Percentiles rank a stretch among this genome's conserved stretches.
phyloP scores from a whole-genome alignment of 2,797 vertebrate species.

The Orientallactaga sibirica region DNA sequence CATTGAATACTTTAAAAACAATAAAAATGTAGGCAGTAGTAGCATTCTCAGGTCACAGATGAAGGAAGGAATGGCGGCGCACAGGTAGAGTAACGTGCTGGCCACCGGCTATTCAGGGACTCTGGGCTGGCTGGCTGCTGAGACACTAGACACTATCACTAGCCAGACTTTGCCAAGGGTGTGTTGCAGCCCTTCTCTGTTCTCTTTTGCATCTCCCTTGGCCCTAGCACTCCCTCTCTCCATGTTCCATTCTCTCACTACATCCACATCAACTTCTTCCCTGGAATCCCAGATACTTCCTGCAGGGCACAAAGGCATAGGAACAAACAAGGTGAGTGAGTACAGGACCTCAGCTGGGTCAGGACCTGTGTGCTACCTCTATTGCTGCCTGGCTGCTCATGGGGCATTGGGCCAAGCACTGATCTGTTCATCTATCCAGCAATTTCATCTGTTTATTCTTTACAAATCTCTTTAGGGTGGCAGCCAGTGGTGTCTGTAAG shows the following conservation, averaged over 20 bases:
- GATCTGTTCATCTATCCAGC: background rate
- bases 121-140: background rate
- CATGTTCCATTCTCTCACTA: background rate
- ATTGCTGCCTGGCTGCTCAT: background rate
- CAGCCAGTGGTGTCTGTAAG: background rate
- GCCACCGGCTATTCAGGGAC: background rate
- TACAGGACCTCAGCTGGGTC: background rate
- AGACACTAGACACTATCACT: background rate
- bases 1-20: background rate
- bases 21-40: background rate
- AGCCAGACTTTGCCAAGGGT: background rate
- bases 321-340: background rate
- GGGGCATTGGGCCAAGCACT: background rate
- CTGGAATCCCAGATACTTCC: background rate
- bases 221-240: background rate
- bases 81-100: background rate
- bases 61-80: background rate
- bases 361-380: background rate
- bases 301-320: background rate
- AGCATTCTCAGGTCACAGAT: background rate
- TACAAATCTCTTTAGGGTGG: background rate
- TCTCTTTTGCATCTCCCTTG: background rate
- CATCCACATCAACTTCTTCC: background rate
- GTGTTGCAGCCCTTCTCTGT: background rate
- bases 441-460: background rate